Conservation (phyloP, 2,888 invertebrate species). For the Acronicta aceris region DNA sequence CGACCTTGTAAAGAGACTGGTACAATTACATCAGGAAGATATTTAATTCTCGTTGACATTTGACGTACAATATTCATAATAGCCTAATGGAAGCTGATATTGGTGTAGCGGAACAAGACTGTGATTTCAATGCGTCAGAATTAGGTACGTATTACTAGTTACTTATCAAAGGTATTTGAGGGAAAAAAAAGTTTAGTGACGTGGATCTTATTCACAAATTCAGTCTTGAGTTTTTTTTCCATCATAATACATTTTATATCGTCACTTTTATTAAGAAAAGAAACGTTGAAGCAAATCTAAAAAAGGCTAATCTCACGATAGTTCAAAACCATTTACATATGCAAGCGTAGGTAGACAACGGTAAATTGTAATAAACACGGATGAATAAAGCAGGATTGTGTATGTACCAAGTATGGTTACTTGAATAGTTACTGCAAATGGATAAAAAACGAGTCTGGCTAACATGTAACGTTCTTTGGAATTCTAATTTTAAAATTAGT, state of each 20-base stretch:
- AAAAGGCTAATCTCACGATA: conserved; percentile 33
- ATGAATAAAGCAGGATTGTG: conserved; percentile 7
- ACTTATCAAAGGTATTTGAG: too few species aligned
- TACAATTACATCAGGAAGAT: conserved; percentile 41
- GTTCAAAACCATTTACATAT: conserved; percentile 29
- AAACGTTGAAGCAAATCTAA: conserved; percentile 4
- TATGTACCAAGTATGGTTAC: background rate
- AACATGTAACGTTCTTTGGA: too few species aligned
- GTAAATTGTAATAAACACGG: conserved; percentile 19
- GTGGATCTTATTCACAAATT: too few species aligned
- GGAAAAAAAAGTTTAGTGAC: too few species aligned
- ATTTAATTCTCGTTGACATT: conserved; percentile 44
- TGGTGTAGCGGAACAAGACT: background rate
- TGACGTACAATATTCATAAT: conserved; percentile 11
- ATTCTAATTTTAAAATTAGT: too few species aligned
- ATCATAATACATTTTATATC: too few species aligned
- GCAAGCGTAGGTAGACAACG: conserved; percentile 46
- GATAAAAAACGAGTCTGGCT: too few species aligned
- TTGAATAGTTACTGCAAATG: conserved; percentile 5
- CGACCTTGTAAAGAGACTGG: conserved; percentile 54
- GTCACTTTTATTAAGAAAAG: too few species aligned
- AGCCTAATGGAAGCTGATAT: background rate
- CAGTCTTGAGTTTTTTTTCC: too few species aligned
- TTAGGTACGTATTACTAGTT: background rate
- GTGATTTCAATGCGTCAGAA: background rate